Percentiles rank a stretch among this genome's conserved stretches.
Evolutionary conservation across 2,113 vertebrate genomes (phyloP).

Genomic region (Poeciliopsis retropinna): DNA sequence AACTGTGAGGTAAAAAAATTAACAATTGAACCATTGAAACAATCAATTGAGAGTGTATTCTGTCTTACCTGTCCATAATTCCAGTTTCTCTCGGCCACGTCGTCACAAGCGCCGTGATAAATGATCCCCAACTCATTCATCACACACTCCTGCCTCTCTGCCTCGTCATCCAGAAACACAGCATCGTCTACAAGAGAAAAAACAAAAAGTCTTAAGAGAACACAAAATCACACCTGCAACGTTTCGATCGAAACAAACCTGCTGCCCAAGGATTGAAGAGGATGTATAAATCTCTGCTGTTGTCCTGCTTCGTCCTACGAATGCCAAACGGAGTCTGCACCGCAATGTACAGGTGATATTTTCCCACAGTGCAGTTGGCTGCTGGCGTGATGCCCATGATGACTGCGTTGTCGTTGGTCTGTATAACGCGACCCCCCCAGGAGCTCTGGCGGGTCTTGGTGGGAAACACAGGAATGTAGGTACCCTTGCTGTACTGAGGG

Average conservation of each 20-base stretch:
- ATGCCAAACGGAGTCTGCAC: constrained; percentile 88
- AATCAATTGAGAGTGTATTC: accelerated
- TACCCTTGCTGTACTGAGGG: constrained; percentile 91
- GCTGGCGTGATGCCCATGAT: constrained; percentile 85
- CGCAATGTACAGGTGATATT: constrained; percentile 89
- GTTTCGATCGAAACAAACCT: constrained; percentile 70
- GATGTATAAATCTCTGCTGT: constrained; percentile 83
- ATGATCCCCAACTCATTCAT: constrained; percentile 91
- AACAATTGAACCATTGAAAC: background rate
- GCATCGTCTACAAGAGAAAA: constrained; percentile 82
- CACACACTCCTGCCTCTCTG: constrained; percentile 90
- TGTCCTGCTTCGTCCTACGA: constrained; percentile 83
- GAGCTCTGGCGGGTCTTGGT: constrained; percentile 73
- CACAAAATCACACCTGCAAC: accelerated
- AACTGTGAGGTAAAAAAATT: constrained; percentile 77
- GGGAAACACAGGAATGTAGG: constrained; percentile 86
- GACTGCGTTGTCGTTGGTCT: constrained; percentile 71
- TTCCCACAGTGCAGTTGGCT: constrained; percentile 87
- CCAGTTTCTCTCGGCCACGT: constrained; percentile 88
- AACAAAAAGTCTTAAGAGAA: background rate
- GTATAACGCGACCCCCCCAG: constrained; percentile 85
- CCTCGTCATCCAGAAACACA: constrained; percentile 88
- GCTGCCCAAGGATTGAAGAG: constrained; percentile 95
- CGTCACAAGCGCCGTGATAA: constrained; percentile 85
- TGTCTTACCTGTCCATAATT: constrained; percentile 92